Evolutionary conservation across 2,888 invertebrate genomes (phyloP), one percentile per base, ranked within the genome.

Genomic region (Conus canariensis): DNA sequence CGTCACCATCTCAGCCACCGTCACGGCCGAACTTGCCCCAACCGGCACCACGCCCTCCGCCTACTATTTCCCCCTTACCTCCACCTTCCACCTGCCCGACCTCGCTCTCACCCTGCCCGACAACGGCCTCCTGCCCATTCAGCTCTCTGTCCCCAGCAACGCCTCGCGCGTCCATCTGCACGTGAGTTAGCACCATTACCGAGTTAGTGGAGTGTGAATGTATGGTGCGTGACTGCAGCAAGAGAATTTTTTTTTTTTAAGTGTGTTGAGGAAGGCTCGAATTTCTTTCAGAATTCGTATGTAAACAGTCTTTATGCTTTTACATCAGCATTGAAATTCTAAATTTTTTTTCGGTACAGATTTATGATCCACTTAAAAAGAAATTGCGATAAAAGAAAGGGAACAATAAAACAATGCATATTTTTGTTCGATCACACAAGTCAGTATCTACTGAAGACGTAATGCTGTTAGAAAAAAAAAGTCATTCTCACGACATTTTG

Each of bases 81-180:
- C 64, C 58, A 91, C 64, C 85, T 93, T 92, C 91, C 80, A 92
- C n/a, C 90, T 94, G 56, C 58, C 0, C n/a, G 9, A 22, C 90
- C 90, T n/a, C 87, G 91, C 59, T 87, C 92, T 0, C 92, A 92
- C 77, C 92, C 92, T 10, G 10, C 93, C 95, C 45, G 93, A 93
- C 82, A 93, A 92, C 30, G 95, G 94, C 0, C 91, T 94, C 1
- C 92, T 95, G 0, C 91, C 94, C 0, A 92, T 94, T 19, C 93
- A 93, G 74, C 60, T 94, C 1, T 91, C 92, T 59, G 92, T 95
- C n/a, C 94, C 94, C 8, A 88, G 87, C 3, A 94, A 94, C 82
- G 93, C 94, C 14, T 94, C 93, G 19, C 91, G 91, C 88, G 90
- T 94, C n/a, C 92, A 88, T 59, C 67, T 94, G 10, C 90, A 89